Evolutionary conservation across 2,113 vertebrate species (phyloP).

Genomic region (Pseudorasbora parva): DNA sequence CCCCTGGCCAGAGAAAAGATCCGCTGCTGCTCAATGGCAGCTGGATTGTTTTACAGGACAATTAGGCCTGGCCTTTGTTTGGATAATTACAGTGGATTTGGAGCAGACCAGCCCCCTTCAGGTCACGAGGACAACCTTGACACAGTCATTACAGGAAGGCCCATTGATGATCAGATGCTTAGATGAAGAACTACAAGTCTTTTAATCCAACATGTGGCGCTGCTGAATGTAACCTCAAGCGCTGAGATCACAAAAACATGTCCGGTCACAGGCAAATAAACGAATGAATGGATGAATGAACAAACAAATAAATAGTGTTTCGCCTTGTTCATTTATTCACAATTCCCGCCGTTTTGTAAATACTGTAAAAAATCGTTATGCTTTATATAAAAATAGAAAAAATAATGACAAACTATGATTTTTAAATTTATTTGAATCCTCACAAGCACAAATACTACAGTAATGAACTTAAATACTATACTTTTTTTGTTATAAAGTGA

Average conservation of each 20-base stretch:
- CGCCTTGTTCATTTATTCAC: too few species aligned
- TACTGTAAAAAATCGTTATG: too few species aligned
- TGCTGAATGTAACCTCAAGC: not conserved
- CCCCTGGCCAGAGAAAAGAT: slow-evolving; percentile 60
- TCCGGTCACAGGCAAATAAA: not conserved
- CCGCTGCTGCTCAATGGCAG: slow-evolving; percentile 56
- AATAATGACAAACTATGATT: too few species aligned
- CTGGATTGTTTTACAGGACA: slow-evolving; percentile 66
- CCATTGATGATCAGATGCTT: slow-evolving; percentile 27
- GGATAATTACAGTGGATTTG: slow-evolving; percentile 65
- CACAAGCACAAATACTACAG: too few species aligned
- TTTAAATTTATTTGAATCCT: too few species aligned
- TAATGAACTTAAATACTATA: too few species aligned
- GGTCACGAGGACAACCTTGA: slow-evolving; percentile 58
- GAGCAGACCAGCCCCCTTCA: slow-evolving; percentile 43
- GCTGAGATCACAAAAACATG: not conserved
- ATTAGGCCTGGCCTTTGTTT: slow-evolving; percentile 64
- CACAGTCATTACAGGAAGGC: slow-evolving; percentile 40
- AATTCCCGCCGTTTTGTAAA: too few species aligned
- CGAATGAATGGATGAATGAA: too few species aligned
- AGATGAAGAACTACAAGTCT: slow-evolving; percentile 19
- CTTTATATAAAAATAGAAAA: too few species aligned
- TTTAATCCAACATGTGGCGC: slow-evolving; percentile 1
- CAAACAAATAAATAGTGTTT: too few species aligned
- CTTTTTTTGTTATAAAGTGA: too few species aligned